Evolutionary conservation across 2,888 invertebrate species (phyloP).

Genomic region (Phlogophora meticulosa): DNA sequence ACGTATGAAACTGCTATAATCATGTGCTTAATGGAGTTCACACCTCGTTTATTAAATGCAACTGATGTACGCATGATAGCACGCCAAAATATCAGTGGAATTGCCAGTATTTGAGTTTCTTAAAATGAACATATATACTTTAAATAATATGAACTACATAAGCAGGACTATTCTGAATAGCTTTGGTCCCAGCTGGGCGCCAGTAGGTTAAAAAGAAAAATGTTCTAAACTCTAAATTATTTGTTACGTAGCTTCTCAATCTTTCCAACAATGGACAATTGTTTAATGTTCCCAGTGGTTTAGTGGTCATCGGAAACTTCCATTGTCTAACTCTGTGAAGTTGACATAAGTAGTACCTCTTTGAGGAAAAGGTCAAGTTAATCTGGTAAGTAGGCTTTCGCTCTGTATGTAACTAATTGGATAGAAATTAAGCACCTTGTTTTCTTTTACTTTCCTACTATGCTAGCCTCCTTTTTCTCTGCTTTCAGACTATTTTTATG

Average conservation of each 20-base stretch:
- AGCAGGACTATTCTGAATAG: neutral
- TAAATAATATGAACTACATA: neutral
- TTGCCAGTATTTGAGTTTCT: conserved; percentile 4
- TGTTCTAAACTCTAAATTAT: too few species aligned
- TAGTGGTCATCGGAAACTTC: neutral
- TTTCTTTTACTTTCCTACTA: too few species aligned
- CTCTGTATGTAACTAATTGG: neutral
- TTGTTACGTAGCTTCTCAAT: too few species aligned
- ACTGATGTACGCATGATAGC: conserved; percentile 11
- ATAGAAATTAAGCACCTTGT: neutral
- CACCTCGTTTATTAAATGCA: conserved; percentile 8
- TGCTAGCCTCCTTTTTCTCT: too few species aligned
- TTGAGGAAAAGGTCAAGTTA: neutral
- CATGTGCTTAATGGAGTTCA: neutral
- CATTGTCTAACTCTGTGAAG: neutral
- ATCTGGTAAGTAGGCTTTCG: neutral
- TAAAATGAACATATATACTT: neutral
- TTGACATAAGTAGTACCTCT: neutral
- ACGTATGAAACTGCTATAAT: conserved; percentile 13
- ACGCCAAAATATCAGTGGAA: neutral
- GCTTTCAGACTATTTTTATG: too few species aligned
- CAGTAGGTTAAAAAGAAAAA: neutral
- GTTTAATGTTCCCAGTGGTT: neutral
- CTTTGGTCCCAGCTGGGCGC: conserved; percentile 25
- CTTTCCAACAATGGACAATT: too few species aligned